These are phyloP conservation scores for Tryphoninae sp. DNA, from an alignment of 2,888 invertebrate species.

Conservation along the genomic window DNA sequence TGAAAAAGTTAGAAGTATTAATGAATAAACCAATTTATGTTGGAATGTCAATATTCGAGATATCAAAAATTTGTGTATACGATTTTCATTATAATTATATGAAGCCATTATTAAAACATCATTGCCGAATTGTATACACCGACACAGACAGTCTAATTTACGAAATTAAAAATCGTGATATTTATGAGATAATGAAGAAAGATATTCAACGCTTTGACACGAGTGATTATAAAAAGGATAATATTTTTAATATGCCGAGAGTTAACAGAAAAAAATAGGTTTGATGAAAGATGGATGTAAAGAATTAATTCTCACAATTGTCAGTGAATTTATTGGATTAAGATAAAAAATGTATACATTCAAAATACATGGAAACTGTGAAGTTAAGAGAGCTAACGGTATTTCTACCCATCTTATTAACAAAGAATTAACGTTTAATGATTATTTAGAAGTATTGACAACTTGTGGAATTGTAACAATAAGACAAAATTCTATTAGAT, in stretches of 20 bases:
- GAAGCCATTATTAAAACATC: constrained; percentile 47
- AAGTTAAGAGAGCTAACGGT: constrained; percentile 8
- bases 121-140: constrained; percentile 60
- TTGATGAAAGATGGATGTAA: constrained; percentile 36
- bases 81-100: constrained; percentile 29
- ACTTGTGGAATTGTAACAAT: no score
- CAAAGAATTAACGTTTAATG: not conserved
- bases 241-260: constrained; percentile 11
- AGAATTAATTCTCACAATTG: constrained; percentile 9
- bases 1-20: not conserved
- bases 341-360: constrained; percentile 28
- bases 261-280: constrained; percentile 26
- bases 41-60: not conserved
- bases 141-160: constrained; percentile 67
- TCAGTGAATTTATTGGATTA: constrained; percentile 17
- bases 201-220: constrained; percentile 73
- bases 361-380: not conserved
- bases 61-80: not conserved
- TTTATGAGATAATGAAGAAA: constrained; percentile 70
- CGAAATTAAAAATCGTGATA: constrained; percentile 71
- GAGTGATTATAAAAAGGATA: constrained; percentile 1
- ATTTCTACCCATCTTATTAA: not conserved
- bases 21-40: constrained; percentile 16
- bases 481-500: no score
- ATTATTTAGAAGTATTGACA: not conserved